phyloP scores from a whole-genome alignment of 2,797 vertebrate species.

The Remorina albescens region DNA sequence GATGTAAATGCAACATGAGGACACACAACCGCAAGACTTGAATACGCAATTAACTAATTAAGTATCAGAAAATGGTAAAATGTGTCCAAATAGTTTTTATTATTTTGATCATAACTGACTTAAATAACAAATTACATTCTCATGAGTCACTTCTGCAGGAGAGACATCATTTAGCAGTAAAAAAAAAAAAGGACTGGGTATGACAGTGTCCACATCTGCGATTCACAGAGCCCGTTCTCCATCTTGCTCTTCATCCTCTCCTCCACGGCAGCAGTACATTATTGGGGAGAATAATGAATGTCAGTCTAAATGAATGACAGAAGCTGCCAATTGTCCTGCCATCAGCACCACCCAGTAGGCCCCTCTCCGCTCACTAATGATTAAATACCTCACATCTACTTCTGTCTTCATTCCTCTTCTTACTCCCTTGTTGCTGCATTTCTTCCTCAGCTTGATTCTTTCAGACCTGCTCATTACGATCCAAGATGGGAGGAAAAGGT shows the following conservation, averaged over 20 bases:
- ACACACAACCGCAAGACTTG: not conserved
- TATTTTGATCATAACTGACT: no score
- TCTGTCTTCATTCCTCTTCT: slow-evolving; percentile 18
- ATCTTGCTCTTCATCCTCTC: slow-evolving; percentile 53
- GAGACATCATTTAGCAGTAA: no score
- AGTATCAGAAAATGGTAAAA: not conserved
- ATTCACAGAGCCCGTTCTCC: slow-evolving; percentile 59
- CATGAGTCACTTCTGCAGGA: no score
- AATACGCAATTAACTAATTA: not conserved
- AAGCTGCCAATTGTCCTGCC: slow-evolving; percentile 51
- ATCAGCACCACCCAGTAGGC: slow-evolving; percentile 25
- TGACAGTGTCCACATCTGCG: slow-evolving; percentile 56
- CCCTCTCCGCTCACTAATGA: slow-evolving; percentile 63
- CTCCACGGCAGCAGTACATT: slow-evolving; percentile 62
- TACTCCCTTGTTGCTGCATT: slow-evolving; percentile 29
- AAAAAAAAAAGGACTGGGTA: slow-evolving; percentile 23
- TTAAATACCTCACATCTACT: slow-evolving; percentile 58
- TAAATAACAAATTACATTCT: no score
- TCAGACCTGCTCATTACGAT: slow-evolving; percentile 63
- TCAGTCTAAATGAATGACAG: slow-evolving; percentile 69
- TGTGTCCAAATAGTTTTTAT: no score
- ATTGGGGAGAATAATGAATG: slow-evolving; percentile 70
- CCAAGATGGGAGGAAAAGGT: slow-evolving; percentile 58
- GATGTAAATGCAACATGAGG: no score
- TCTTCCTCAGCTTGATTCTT: slow-evolving; percentile 38